Conservation (phyloP, 2,888 invertebrate genomes). For the Branchellion lobata region DNA sequence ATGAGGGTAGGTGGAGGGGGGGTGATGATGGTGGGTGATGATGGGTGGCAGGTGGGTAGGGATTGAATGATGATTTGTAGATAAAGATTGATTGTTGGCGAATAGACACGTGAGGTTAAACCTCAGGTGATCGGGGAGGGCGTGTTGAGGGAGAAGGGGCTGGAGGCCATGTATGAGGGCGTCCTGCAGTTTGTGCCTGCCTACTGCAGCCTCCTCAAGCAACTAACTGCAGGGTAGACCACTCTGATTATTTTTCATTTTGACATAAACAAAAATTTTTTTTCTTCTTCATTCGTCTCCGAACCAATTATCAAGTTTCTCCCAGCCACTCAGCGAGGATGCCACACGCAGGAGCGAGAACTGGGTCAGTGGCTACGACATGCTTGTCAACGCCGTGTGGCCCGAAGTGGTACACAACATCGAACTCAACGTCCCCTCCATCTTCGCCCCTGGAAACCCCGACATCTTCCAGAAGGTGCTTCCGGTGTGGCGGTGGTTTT, state of each 20-base stretch:
- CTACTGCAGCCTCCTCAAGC: constrained; percentile 58
- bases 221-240: constrained; percentile 55
- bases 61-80: no score
- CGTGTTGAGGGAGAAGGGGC: constrained; percentile 67
- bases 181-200: constrained; percentile 73
- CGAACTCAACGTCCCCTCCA: constrained; percentile 71
- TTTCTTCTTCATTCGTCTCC: neutral
- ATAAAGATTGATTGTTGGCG: no score
- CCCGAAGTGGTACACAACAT: constrained; percentile 70
- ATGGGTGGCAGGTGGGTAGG: neutral
- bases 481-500: neutral
- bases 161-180: constrained; percentile 73
- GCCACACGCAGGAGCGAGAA: constrained; percentile 54
- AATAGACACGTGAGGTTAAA: no score
- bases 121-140: constrained; percentile 71
- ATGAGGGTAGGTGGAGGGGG: constrained; percentile 72
- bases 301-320: no score
- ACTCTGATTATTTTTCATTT: no score
- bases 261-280: neutral
- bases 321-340: no score
- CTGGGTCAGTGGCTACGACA: constrained; percentile 71
- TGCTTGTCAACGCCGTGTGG: constrained; percentile 84
- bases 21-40: constrained; percentile 68
- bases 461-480: constrained; percentile 76
- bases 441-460: constrained; percentile 89